phyloP scores from a whole-genome alignment of 2,888 invertebrate genomes.

The Agrochola macilenta region DNA sequence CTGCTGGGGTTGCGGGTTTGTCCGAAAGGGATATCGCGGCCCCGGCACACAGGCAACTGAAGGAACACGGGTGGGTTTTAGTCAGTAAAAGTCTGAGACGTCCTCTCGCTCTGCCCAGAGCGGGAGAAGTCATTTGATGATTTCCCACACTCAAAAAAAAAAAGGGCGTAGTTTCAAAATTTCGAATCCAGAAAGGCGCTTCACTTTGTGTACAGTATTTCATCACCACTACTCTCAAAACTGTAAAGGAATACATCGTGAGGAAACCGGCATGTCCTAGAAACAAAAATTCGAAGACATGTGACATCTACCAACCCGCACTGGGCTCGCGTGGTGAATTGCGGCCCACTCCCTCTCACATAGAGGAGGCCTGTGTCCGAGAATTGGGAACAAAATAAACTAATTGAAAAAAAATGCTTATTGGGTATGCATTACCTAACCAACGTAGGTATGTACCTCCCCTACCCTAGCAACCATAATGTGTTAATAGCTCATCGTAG shows the following conservation, averaged over 20 bases:
- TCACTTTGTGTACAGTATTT: background rate
- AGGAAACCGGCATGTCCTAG: too few species aligned
- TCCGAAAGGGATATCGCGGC: too few species aligned
- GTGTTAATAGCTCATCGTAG: background rate
- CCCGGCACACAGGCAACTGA: too few species aligned
- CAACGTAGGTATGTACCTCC: too few species aligned
- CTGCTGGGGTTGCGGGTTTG: too few species aligned
- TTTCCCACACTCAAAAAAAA: too few species aligned
- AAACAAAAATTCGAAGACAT: background rate
- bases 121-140: too few species aligned
- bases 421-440: background rate
- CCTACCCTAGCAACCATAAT: background rate
- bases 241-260: background rate
- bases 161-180: too few species aligned
- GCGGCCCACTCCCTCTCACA: background rate
- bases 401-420: background rate
- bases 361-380: background rate
- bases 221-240: background rate
- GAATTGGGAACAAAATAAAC: background rate
- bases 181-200: too few species aligned
- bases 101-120: too few species aligned
- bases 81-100: too few species aligned
- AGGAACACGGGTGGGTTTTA: too few species aligned
- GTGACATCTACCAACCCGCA: background rate
- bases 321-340: background rate